Conservation (phyloP, 2,888 invertebrate species). For the Osmoderma eremita region DNA sequence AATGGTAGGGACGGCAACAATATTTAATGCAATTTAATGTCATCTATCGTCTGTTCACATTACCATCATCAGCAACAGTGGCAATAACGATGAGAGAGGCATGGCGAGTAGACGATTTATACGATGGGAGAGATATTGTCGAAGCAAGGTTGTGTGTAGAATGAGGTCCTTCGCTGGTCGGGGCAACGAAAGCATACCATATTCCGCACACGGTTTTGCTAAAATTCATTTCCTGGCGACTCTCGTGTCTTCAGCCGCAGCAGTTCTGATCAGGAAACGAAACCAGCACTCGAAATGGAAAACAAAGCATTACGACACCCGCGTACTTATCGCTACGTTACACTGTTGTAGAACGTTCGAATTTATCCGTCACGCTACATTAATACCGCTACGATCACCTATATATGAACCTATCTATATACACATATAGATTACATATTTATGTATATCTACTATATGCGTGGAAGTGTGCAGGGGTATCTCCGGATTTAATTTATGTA, state of each 20-base stretch:
- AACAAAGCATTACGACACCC: slow-evolving; percentile 56
- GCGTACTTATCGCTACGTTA: slow-evolving; percentile 52
- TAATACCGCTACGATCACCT: slow-evolving; percentile 49
- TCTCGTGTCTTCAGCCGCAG: slow-evolving; percentile 60
- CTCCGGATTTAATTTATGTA: slow-evolving; percentile 47
- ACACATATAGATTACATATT: slow-evolving; percentile 17
- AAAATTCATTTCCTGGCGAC: slow-evolving; percentile 63
- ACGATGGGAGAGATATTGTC: slow-evolving; percentile 28
- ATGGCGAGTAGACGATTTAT: slow-evolving; percentile 49
- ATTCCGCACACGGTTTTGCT: slow-evolving; percentile 58
- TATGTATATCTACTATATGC: slow-evolving; percentile 6
- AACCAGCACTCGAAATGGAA: slow-evolving; percentile 61
- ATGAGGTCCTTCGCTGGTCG: slow-evolving; percentile 37
- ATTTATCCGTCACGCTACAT: slow-evolving; percentile 54
- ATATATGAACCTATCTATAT: slow-evolving; percentile 6
- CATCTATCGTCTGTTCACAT: slow-evolving; percentile 25
- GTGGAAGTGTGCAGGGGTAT: slow-evolving; percentile 43
- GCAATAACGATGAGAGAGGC: slow-evolving; percentile 40
- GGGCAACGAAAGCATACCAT: slow-evolving; percentile 49
- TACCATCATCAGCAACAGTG: slow-evolving; percentile 9
- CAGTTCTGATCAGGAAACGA: slow-evolving; percentile 60
- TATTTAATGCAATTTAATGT: slow-evolving; percentile 21
- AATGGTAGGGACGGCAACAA: background rate
- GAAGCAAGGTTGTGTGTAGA: slow-evolving; percentile 23
- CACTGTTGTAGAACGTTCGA: slow-evolving; percentile 44